These are phyloP conservation scores for Cryptocephalus primarius DNA, from an alignment of 2,888 invertebrate species.

Conservation along the genomic window DNA sequence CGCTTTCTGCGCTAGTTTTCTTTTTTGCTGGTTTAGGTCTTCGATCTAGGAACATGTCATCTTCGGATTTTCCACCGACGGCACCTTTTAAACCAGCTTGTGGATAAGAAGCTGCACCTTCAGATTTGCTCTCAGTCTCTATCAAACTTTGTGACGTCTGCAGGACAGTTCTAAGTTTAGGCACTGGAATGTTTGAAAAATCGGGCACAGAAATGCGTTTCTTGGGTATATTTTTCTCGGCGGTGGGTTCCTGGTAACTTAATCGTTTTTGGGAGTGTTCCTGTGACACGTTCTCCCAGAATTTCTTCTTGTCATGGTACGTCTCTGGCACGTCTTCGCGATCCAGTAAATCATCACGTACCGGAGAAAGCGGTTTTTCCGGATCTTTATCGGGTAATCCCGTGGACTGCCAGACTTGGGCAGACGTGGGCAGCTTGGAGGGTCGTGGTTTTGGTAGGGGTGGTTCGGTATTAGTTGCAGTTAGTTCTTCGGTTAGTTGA, in stretches of 20 bases:
- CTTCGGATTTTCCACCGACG: conserved; percentile 8
- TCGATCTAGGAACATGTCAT: neutral
- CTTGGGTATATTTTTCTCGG: conserved; percentile 21
- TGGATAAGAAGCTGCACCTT: conserved; percentile 33
- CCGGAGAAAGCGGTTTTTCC: conserved; percentile 26
- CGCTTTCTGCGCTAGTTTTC: conserved; percentile 35
- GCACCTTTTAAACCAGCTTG: conserved; percentile 23
- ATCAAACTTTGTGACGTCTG: conserved; percentile 23
- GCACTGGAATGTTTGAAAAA: conserved; percentile 32
- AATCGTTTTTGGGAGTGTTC: conserved; percentile 25
- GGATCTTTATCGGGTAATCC: neutral
- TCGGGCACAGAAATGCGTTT: conserved; percentile 33
- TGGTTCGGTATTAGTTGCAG: conserved; percentile 30
- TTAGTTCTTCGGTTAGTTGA: conserved; percentile 30
- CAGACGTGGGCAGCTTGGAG: conserved; percentile 20
- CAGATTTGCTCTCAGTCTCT: conserved; percentile 23
- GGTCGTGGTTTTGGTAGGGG: conserved; percentile 43
- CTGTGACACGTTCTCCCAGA: conserved; percentile 40
- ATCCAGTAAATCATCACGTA: conserved; percentile 27
- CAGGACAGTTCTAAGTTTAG: conserved; percentile 34
- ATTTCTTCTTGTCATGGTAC: conserved; percentile 40
- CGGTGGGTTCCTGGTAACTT: conserved; percentile 26
- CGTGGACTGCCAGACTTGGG: conserved; percentile 7
- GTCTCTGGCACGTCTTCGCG: conserved; percentile 29
- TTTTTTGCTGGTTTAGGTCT: conserved; percentile 16